phyloP scores from a whole-genome alignment of 2,888 invertebrate genomes.

The Amitus sp. region DNA sequence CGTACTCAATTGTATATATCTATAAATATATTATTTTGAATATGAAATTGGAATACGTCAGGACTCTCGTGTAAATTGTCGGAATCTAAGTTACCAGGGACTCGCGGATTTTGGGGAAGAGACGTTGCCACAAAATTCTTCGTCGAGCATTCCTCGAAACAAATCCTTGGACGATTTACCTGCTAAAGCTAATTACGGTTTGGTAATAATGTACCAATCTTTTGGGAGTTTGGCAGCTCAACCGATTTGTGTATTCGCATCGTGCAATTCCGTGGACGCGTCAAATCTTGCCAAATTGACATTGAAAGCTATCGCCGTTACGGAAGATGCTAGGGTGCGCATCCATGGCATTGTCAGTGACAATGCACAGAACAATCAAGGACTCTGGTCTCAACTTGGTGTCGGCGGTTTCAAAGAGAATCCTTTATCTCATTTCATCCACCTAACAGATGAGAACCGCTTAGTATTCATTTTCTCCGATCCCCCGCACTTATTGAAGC shows the following conservation, averaged over 20 bases:
- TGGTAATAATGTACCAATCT: conserved; percentile 41
- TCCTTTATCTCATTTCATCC: conserved; percentile 19
- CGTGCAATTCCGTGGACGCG: conserved; percentile 21
- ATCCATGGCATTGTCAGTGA: conserved; percentile 38
- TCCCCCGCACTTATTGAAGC: conserved; percentile 40
- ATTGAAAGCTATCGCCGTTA: conserved; percentile 31
- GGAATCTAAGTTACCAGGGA: too few species aligned
- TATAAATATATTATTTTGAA: too few species aligned
- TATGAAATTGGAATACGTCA: too few species aligned
- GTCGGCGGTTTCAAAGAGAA: conserved; percentile 22
- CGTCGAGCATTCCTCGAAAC: too few species aligned
- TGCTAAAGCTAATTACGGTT: conserved; percentile 19
- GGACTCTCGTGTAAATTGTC: too few species aligned
- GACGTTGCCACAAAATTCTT: too few species aligned
- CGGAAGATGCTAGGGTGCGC: conserved; percentile 31
- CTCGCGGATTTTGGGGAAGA: conserved; percentile 12
- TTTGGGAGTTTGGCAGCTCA: conserved; percentile 26
- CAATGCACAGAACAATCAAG: conserved; percentile 33
- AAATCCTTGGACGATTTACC: too few species aligned
- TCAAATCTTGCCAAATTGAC: conserved; percentile 25
- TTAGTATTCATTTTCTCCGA: conserved; percentile 39
- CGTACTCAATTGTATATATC: too few species aligned
- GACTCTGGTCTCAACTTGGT: conserved; percentile 30
- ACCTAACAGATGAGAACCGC: conserved; percentile 29
- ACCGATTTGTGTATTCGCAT: conserved; percentile 37